Evolutionary conservation across 2,797 vertebrate species (phyloP).

Genomic region (Cephalopachus bancanus): DNA sequence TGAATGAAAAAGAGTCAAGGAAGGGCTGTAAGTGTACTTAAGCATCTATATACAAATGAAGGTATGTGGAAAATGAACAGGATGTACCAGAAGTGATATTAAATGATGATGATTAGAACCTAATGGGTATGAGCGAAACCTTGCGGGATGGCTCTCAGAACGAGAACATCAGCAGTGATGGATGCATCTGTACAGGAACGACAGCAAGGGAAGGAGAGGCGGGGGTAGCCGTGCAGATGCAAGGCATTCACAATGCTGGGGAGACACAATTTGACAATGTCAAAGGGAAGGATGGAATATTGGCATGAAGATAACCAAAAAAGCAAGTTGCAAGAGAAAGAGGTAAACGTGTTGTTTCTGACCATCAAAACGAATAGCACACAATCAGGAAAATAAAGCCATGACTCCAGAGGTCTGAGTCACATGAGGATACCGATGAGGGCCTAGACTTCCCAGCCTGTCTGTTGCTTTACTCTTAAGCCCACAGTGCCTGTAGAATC

Average conservation of each 20-base stretch:
- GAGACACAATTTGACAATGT: neutral
- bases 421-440: neutral
- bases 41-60: conserved; percentile 64
- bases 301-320: neutral
- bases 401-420: neutral
- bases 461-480: neutral
- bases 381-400: neutral
- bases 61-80: conserved; percentile 69
- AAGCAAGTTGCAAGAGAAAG: neutral
- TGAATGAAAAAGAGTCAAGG: neutral
- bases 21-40: conserved; percentile 28
- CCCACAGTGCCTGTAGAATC: neutral
- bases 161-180: neutral
- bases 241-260: rapidly evolving
- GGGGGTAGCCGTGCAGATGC: rapidly evolving
- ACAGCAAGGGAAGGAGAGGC: neutral
- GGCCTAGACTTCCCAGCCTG: neutral
- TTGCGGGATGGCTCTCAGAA: conserved; percentile 30
- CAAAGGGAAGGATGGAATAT: neutral
- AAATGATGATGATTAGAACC: conserved; percentile 68
- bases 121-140: conserved; percentile 71
- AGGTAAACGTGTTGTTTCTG: neutral
- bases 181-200: neutral
- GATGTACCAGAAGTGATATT: conserved; percentile 65
- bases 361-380: neutral